Conservation (phyloP, 2,888 invertebrate genomes). For the Ormyrus rosae region DNA sequence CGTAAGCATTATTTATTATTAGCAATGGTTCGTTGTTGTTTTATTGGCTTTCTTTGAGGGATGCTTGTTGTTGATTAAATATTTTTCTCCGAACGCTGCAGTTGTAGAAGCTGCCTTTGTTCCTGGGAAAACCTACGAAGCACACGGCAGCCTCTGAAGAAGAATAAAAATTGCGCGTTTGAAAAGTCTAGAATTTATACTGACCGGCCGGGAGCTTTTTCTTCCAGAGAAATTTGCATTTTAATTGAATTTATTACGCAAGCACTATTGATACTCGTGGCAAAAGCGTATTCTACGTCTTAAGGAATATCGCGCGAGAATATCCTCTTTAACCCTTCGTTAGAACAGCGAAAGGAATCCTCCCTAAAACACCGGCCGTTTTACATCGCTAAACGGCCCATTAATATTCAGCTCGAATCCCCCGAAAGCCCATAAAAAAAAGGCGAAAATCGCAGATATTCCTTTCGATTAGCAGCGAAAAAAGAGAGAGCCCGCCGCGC, state of each 20-base stretch:
- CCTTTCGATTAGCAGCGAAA: background rate
- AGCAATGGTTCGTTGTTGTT: no score
- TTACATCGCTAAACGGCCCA: background rate
- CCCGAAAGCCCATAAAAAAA: background rate
- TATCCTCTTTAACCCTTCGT: slow-evolving; percentile 14
- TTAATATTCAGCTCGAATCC: slow-evolving; percentile 22
- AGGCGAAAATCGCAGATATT: background rate
- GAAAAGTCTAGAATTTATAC: background rate
- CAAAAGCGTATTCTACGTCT: no score
- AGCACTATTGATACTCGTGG: no score
- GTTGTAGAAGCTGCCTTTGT: no score
- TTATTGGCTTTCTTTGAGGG: no score
- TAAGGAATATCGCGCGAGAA: background rate
- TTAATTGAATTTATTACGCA: no score
- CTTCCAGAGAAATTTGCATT: no score
- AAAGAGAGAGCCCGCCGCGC: background rate
- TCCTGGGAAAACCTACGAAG: no score
- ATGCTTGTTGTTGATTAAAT: no score
- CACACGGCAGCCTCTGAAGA: no score
- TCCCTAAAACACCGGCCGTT: background rate
- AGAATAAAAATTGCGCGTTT: background rate
- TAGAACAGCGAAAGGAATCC: slow-evolving; percentile 9
- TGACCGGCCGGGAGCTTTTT: background rate
- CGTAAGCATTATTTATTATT: no score
- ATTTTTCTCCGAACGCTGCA: no score